Percentiles rank a stretch among this genome's conserved stretches.
Evolutionary conservation across 2,113 vertebrate genomes (phyloP).

Genomic region (Tragulus kanchil): DNA sequence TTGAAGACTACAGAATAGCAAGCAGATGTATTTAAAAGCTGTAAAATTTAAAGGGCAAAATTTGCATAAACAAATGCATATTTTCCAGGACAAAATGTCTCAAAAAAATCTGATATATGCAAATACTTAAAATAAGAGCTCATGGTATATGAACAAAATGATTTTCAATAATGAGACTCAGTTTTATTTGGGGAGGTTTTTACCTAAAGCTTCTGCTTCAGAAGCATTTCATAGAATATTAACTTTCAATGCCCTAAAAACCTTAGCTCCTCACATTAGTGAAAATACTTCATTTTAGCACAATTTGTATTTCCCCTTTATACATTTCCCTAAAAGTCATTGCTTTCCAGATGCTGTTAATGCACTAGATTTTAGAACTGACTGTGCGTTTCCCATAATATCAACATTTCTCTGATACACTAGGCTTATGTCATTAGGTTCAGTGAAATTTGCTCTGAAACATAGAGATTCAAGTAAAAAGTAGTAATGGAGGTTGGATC

Average conservation of each 20-base stretch:
- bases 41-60: slow-evolving; percentile 68
- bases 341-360: background rate
- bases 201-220: slow-evolving; percentile 19
- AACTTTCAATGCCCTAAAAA: background rate
- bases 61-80: slow-evolving; percentile 77
- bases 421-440: background rate
- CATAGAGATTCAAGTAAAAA: background rate
- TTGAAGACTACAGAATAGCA: slow-evolving; percentile 44
- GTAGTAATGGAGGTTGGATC: too few relatives aligned
- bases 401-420: background rate
- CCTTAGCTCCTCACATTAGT: background rate
- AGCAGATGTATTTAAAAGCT: slow-evolving; percentile 55
- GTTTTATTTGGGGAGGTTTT: slow-evolving; percentile 51
- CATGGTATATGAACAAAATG: slow-evolving; percentile 49
- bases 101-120: slow-evolving; percentile 55
- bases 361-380: background rate
- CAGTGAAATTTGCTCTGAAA: background rate
- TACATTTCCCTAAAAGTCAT: background rate
- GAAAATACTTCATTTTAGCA: background rate
- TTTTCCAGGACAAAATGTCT: slow-evolving; percentile 68
- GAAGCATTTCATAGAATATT: slow-evolving; percentile 33
- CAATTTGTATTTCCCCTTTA: background rate
- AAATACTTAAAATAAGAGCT: slow-evolving; percentile 65
- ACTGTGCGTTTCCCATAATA: background rate
- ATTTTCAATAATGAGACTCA: slow-evolving; percentile 58